Percentiles rank a stretch among this genome's conserved stretches.
Conservation (phyloP, 2,888 invertebrate species). For the Athalia rosae region DNA sequence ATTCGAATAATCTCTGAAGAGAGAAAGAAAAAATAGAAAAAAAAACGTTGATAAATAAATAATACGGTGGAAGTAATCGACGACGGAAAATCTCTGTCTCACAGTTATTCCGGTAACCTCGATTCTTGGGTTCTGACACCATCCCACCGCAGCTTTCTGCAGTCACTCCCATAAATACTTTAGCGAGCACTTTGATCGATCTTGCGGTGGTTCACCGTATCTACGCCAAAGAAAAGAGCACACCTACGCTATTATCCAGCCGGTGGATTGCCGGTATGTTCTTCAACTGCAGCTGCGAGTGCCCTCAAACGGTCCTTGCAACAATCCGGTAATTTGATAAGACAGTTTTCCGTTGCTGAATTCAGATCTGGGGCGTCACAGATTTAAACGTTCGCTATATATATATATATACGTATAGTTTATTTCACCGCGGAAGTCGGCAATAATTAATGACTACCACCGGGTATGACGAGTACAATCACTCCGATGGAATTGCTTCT, state of each 20-base stretch:
- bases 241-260: not conserved
- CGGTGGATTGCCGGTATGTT: not conserved
- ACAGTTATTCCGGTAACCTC: not conserved
- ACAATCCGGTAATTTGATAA: conserved; percentile 1
- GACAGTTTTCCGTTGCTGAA: not conserved
- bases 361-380: not conserved
- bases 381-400: not conserved
- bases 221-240: conserved; percentile 15
- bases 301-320: conserved; percentile 19
- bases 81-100: not conserved
- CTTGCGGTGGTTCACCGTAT: conserved; percentile 17
- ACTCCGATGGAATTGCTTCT: too few relatives aligned
- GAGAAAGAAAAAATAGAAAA: too few relatives aligned
- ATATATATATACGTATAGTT: too few relatives aligned
- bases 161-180: conserved; percentile 32
- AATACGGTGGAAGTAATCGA: too few relatives aligned
- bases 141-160: not conserved
- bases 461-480: too few relatives aligned
- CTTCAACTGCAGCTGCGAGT: conserved; percentile 15
- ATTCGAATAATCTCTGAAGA: too few relatives aligned
- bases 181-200: conserved; percentile 42
- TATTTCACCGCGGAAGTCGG: too few relatives aligned
- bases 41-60: too few relatives aligned
- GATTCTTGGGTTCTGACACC: conserved; percentile 12
- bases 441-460: too few relatives aligned